phyloP scores from a whole-genome alignment of 2,888 invertebrate genomes.

The Papilio gigon region DNA sequence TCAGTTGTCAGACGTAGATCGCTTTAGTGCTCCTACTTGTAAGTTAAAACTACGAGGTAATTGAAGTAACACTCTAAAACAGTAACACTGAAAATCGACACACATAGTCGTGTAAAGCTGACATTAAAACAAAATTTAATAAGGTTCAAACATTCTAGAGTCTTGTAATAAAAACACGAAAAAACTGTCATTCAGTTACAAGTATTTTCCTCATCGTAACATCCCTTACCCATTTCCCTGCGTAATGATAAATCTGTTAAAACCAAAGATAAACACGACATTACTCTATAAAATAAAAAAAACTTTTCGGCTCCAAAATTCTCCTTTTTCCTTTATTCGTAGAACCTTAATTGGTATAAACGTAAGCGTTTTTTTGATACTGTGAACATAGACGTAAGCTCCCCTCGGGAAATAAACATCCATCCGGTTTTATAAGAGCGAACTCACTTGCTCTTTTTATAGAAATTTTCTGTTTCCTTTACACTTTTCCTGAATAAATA shows the following conservation, averaged over 20 bases:
- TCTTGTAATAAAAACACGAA: not conserved
- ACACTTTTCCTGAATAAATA: not conserved
- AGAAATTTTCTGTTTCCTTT: not conserved
- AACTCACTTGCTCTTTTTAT: not conserved
- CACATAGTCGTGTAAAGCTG: not conserved
- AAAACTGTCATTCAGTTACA: not conserved
- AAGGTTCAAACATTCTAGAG: not conserved
- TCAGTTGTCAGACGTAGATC: not conserved
- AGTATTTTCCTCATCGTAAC: not conserved
- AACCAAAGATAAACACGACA: not conserved
- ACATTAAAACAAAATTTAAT: not conserved
- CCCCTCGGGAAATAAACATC: not conserved
- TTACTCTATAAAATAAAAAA: not conserved
- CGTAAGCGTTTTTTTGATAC: not conserved
- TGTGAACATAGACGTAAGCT: not conserved
- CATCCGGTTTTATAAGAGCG: not conserved
- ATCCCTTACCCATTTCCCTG: not conserved
- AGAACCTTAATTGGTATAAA: constrained; percentile 12
- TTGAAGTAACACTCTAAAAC: not conserved
- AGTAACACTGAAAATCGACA: not conserved
- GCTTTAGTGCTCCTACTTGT: not conserved
- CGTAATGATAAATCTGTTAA: not conserved
- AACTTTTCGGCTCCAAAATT: not conserved
- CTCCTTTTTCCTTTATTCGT: not conserved
- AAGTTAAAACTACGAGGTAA: too few relatives aligned